phyloP scores from a whole-genome alignment of 2,888 invertebrate genomes.

The Globia sparganii region DNA sequence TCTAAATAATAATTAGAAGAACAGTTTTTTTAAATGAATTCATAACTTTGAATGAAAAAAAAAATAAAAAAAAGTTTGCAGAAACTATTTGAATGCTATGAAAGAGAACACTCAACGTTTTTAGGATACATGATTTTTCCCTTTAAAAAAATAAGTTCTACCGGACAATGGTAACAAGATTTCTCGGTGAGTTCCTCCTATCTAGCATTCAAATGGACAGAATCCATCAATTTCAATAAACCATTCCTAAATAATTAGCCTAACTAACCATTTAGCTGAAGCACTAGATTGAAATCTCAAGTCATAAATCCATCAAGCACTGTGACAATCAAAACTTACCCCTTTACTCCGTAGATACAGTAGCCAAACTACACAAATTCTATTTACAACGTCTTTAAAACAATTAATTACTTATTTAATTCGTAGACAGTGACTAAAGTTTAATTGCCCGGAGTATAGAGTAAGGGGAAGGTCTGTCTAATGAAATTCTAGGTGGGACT shows the following conservation, averaged over 20 bases:
- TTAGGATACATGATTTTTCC: background rate
- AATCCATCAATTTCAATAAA: background rate
- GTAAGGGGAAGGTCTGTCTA: slow-evolving; percentile 62
- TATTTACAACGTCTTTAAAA: slow-evolving; percentile 62
- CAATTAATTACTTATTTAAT: slow-evolving; percentile 67
- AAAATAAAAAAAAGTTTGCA: background rate
- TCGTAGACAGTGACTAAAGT: slow-evolving; percentile 53
- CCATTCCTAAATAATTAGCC: background rate
- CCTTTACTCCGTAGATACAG: slow-evolving; percentile 5
- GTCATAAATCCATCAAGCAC: slow-evolving; percentile 36
- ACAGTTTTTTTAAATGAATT: background rate
- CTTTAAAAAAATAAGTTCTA: background rate
- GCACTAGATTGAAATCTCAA: slow-evolving; percentile 29
- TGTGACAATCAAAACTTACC: slow-evolving; percentile 29
- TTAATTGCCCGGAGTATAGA: slow-evolving; percentile 69
- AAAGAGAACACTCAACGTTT: background rate
- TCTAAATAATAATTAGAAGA: background rate
- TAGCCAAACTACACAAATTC: slow-evolving; percentile 47
- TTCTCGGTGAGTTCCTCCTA: background rate
- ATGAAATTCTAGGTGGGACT: slow-evolving; percentile 72
- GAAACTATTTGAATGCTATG: background rate
- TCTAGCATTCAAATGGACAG: background rate
- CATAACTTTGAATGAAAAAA: background rate
- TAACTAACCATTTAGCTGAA: slow-evolving; percentile 12
- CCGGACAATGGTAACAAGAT: background rate